Conservation (phyloP, 2,888 invertebrate genomes). For the Perithous albicinctus region DNA sequence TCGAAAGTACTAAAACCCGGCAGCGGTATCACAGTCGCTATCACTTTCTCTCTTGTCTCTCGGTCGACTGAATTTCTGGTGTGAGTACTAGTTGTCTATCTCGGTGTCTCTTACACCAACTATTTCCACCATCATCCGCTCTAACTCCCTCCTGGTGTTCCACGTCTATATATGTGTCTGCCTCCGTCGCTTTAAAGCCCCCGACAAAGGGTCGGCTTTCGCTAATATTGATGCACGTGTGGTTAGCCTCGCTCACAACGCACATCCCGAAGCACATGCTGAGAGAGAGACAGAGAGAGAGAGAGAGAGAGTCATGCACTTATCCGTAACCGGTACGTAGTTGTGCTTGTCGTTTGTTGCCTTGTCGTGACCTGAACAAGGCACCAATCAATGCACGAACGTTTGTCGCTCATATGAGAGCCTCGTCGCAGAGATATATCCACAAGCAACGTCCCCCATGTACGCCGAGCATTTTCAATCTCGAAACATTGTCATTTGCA, state of each 20-base stretch:
- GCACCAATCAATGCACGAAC: slow-evolving; percentile 47
- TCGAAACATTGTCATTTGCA: neutral
- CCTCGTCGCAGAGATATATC: neutral
- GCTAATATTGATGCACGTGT: slow-evolving; percentile 71
- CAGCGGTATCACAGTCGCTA: neutral
- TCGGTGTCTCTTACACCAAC: slow-evolving; percentile 32
- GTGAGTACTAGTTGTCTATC: slow-evolving; percentile 11
- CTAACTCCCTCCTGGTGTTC: slow-evolving; percentile 35
- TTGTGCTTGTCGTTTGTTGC: slow-evolving; percentile 47
- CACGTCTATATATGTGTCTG: slow-evolving; percentile 33
- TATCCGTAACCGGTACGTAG: slow-evolving; percentile 33
- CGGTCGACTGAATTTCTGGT: slow-evolving; percentile 45
- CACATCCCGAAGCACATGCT: slow-evolving; percentile 50
- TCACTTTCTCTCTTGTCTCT: slow-evolving; percentile 6
- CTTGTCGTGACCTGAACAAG: slow-evolving; percentile 40
- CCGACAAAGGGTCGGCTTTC: slow-evolving; percentile 64
- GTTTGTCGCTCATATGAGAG: slow-evolving; percentile 34
- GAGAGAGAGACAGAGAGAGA: no score
- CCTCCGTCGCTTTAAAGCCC: slow-evolving; percentile 60
- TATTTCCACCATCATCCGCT: slow-evolving; percentile 30
- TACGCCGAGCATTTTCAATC: neutral
- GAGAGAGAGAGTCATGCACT: slow-evolving; percentile 32
- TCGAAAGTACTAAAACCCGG: slow-evolving; percentile 6
- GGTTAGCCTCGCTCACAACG: slow-evolving; percentile 56
- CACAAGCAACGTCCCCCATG: slow-evolving; percentile 1